Evolutionary conservation across 2,113 vertebrate genomes (phyloP).

Genomic region (Coryphaenoides rupestris): DNA sequence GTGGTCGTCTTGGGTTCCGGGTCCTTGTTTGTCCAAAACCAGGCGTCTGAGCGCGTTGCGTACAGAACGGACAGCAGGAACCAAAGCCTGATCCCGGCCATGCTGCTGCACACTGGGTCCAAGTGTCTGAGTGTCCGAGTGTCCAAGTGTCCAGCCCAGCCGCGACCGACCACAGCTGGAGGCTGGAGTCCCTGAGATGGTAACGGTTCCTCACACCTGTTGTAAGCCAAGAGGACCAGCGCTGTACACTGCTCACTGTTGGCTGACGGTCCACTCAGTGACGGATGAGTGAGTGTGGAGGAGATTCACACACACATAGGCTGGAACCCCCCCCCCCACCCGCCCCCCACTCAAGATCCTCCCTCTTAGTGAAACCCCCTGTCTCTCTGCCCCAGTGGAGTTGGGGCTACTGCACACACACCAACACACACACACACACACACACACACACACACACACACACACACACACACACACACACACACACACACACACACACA

Average conservation of each 20-base stretch:
- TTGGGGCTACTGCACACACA: conserved; percentile 17
- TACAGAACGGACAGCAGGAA: conserved; percentile 47
- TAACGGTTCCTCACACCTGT: not conserved
- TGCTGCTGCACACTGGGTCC: conserved; percentile 16
- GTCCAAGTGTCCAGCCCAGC: no score
- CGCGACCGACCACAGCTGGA: no score
- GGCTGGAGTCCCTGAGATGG: conserved; percentile 5
- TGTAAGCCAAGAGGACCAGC: conserved; percentile 29
- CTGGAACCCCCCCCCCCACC: conserved; percentile 23
- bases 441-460: conserved; percentile 4
- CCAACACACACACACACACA: not conserved
- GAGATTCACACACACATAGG: conserved; percentile 27
- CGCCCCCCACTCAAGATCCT: conserved; percentile 40
- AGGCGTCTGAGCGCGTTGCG: conserved; percentile 42
- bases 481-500: no score
- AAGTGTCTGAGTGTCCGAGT: no score
- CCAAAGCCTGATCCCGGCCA: conserved; percentile 38
- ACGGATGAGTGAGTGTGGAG: conserved; percentile 29
- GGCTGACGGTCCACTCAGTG: conserved; percentile 5
- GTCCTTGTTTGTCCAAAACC: conserved; percentile 31
- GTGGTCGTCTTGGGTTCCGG: not conserved
- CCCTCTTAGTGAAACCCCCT: conserved; percentile 19
- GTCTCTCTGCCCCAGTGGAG: not conserved
- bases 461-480: not conserved
- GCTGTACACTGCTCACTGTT: conserved; percentile 21